phyloP scores from a whole-genome alignment of 2,888 invertebrate genomes.

The Halictus ligatus region DNA sequence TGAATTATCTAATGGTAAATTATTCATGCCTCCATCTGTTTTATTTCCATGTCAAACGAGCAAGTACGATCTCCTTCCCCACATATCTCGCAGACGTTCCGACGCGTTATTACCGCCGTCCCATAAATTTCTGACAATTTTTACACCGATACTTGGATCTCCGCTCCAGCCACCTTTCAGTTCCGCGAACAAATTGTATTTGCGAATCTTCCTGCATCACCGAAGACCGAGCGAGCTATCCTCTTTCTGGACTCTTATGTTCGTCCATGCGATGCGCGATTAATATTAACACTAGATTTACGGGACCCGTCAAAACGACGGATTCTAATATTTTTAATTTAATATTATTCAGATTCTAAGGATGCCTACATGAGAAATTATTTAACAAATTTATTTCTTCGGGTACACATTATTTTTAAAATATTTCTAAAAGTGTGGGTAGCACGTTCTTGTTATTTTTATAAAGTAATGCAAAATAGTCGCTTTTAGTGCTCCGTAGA shows the following conservation, averaged over 20 bases:
- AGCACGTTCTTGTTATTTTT: too few species aligned
- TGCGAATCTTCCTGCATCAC: neutral
- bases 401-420: too few species aligned
- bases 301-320: too few species aligned
- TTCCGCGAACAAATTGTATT: neutral
- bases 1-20: conserved; percentile 8
- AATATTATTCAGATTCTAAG: too few species aligned
- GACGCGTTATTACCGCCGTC: neutral
- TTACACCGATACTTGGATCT: neutral
- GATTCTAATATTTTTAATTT: too few species aligned
- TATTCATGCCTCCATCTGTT: conserved; percentile 12
- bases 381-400: too few species aligned
- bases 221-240: neutral
- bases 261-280: neutral
- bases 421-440: too few species aligned
- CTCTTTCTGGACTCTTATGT: neutral
- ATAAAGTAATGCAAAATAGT: too few species aligned
- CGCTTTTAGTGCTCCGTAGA: too few species aligned
- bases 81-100: neutral
- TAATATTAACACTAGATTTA: too few species aligned
- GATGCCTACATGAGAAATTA: too few species aligned
- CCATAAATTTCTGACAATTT: conserved; percentile 11
- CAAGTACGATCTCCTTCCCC: neutral
- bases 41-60: neutral
- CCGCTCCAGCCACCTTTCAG: neutral